Conservation (phyloP, 2,888 invertebrate species). For the Agapostemon virescens region DNA sequence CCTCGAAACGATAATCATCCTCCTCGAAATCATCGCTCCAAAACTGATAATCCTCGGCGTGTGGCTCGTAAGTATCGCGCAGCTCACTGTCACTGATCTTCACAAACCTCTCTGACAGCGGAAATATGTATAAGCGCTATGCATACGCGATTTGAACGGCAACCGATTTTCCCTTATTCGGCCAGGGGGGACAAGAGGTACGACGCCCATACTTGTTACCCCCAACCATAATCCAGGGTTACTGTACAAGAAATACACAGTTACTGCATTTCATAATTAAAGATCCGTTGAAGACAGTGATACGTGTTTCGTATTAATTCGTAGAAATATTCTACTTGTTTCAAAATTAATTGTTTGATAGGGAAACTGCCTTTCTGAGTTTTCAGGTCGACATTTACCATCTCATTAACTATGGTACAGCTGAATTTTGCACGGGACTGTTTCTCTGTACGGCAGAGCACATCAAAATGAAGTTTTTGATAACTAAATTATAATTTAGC, state of each 20-base stretch:
- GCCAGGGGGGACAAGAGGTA: conserved; percentile 15
- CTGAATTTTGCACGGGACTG: too few species aligned
- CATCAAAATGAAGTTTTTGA: too few species aligned
- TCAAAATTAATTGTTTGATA: not conserved
- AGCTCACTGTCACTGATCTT: conserved; percentile 18
- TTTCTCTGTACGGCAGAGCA: too few species aligned
- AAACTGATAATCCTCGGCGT: conserved; percentile 38
- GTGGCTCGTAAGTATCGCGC: conserved; percentile 18
- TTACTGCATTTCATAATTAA: not conserved
- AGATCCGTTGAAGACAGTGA: not conserved
- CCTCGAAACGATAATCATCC: conserved; percentile 18
- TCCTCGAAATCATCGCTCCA: conserved; percentile 20
- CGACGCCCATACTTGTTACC: not conserved
- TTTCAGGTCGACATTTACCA: not conserved
- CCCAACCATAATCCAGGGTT: conserved; percentile 5
- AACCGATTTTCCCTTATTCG: conserved; percentile 17
- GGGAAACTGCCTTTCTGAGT: not conserved
- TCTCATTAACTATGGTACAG: too few species aligned
- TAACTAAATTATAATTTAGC: too few species aligned
- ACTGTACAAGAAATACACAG: not conserved
- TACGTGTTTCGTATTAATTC: not conserved
- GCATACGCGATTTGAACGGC: conserved; percentile 20
- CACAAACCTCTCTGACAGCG: conserved; percentile 46
- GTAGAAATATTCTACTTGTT: not conserved
- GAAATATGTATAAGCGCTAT: conserved; percentile 56